A percentile compares a stretch with the other conserved stretches of the same genome.
phyloP scores from a whole-genome alignment of 2,797 vertebrate species.

The Argya squamiceps region DNA sequence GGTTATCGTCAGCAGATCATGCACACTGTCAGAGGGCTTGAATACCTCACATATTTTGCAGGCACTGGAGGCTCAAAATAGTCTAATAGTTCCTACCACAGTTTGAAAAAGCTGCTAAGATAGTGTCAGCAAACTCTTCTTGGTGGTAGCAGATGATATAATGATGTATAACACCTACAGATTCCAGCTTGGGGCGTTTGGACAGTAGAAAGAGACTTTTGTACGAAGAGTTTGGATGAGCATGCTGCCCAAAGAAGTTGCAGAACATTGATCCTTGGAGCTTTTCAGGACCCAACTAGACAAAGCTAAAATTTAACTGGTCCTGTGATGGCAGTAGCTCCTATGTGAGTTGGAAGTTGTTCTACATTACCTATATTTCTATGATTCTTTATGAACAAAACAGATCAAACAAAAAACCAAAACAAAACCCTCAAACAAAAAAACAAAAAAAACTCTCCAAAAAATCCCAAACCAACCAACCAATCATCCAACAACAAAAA shows the following conservation, averaged over 20 bases:
- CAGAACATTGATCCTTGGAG: not conserved
- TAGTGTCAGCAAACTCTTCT: not conserved
- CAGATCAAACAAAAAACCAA: not conserved
- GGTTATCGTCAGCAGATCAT: not conserved
- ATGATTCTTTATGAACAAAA: not conserved
- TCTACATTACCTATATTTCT: not conserved
- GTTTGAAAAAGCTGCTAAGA: not conserved
- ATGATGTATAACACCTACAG: not conserved
- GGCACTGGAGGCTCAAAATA: not conserved
- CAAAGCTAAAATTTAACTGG: not conserved
- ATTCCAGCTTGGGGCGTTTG: not conserved
- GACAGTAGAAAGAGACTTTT: not conserved
- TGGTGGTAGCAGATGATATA: not conserved
- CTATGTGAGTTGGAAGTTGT: not conserved
- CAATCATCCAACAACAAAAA: not conserved
- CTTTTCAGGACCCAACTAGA: not conserved
- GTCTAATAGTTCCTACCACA: not conserved
- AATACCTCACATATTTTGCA: not conserved
- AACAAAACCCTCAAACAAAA: not conserved
- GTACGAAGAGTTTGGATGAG: not conserved
- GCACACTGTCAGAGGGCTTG: not conserved
- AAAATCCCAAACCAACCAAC: not conserved
- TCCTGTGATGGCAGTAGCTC: not conserved
- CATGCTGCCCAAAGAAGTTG: not conserved
- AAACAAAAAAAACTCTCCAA: not conserved